A percentile compares a stretch with the other conserved stretches of the same genome.
These are phyloP conservation scores for Papilio demoleus DNA, from an alignment of 2,888 invertebrate species.

Conservation along the genomic window DNA sequence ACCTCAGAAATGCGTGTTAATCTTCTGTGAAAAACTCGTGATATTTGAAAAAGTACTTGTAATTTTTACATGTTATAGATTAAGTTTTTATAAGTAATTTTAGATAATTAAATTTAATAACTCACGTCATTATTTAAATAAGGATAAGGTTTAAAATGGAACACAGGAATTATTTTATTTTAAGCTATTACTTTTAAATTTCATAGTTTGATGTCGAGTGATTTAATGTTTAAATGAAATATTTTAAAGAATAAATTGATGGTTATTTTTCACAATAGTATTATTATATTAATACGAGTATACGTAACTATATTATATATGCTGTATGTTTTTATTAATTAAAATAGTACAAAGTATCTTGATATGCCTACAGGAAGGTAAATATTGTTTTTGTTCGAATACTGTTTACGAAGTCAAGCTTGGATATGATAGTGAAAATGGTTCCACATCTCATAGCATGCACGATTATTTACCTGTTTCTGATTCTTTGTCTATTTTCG, in stretches of 20 bases:
- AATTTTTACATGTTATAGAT: slow-evolving; percentile 53
- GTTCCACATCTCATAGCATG: slow-evolving; percentile 67
- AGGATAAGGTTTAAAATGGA: background rate
- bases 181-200: background rate
- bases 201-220: too few relatives aligned
- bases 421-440: slow-evolving; percentile 65
- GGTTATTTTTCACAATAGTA: too few relatives aligned
- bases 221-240: too few relatives aligned
- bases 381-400: slow-evolving; percentile 36
- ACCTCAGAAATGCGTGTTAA: slow-evolving; percentile 80
- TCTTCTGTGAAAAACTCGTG: slow-evolving; percentile 77
- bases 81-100: slow-evolving; percentile 5
- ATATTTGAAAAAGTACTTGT: slow-evolving; percentile 58
- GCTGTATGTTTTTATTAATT: too few relatives aligned
- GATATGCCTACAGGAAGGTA: background rate
- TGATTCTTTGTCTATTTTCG: slow-evolving; percentile 80
- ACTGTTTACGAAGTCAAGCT: slow-evolving; percentile 57
- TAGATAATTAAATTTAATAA: background rate
- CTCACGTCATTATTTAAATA: too few relatives aligned
- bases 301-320: too few relatives aligned
- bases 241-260: too few relatives aligned
- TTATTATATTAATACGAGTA: too few relatives aligned
- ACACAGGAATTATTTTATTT: background rate
- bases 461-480: slow-evolving; percentile 78
- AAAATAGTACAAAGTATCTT: background rate